Conservation (phyloP, 2,113 vertebrate genomes). For the Okapia johnstoni region DNA sequence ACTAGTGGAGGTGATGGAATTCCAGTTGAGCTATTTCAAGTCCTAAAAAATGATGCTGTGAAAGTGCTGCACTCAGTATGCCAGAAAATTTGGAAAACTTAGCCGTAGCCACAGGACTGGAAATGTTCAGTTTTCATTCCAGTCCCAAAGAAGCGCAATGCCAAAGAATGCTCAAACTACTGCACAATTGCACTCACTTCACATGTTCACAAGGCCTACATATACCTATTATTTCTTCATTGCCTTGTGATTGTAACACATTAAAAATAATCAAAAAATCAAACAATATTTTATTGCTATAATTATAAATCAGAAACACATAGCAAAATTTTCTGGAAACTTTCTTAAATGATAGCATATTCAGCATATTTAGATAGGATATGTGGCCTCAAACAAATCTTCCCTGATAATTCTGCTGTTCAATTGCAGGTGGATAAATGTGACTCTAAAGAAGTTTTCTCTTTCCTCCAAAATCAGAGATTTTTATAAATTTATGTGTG, state of each 20-base stretch:
- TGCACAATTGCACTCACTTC: neutral
- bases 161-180: neutral
- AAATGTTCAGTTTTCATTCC: neutral
- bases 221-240: neutral
- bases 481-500: neutral
- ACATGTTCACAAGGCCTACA: neutral
- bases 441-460: neutral
- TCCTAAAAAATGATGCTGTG: neutral
- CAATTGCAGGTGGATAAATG: neutral
- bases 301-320: neutral
- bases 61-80: neutral
- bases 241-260: neutral
- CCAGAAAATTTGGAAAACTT: neutral
- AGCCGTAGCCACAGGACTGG: neutral
- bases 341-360: neutral
- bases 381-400: neutral
- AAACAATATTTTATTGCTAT: neutral
- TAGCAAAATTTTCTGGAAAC: neutral
- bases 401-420: neutral
- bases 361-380: neutral
- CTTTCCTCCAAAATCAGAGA: neutral
- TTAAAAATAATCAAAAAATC: neutral
- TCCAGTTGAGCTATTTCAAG: neutral
- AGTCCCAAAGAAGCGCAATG: neutral
- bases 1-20: neutral